phyloP scores from a whole-genome alignment of 2,797 vertebrate species.

The Salmo trutta region DNA sequence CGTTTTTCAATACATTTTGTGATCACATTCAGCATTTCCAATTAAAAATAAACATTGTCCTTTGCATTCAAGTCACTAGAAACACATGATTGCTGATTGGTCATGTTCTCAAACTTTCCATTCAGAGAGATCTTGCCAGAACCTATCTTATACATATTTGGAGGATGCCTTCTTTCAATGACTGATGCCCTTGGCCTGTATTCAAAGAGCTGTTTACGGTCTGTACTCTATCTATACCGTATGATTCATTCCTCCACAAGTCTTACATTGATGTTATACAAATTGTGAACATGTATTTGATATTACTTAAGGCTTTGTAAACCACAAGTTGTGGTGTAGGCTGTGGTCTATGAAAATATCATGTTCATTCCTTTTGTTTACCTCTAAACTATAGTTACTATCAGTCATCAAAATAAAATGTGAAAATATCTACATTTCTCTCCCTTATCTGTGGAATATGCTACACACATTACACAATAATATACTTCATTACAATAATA shows the following conservation, averaged over 20 bases:
- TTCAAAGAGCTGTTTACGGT: constrained; percentile 39
- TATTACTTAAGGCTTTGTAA: constrained; percentile 57
- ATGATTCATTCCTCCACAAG: constrained; percentile 44
- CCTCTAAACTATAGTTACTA: constrained; percentile 74
- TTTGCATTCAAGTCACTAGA: constrained; percentile 46
- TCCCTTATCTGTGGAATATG: constrained; percentile 4
- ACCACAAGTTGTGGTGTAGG: constrained; percentile 50
- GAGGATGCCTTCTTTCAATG: constrained; percentile 34
- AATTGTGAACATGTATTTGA: constrained; percentile 29
- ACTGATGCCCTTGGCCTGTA: constrained; percentile 46
- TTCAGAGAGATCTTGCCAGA: constrained; percentile 33
- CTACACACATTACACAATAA: not conserved
- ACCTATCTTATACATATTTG: constrained; percentile 36
- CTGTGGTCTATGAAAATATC: constrained; percentile 66
- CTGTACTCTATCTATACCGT: constrained; percentile 44
- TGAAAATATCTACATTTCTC: constrained; percentile 22
- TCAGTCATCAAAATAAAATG: constrained; percentile 76
- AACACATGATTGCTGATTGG: constrained; percentile 31
- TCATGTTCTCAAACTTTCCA: constrained; percentile 34
- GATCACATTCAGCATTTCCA: constrained; percentile 8
- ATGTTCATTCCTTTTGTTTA: constrained; percentile 73
- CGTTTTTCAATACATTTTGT: constrained; percentile 37
- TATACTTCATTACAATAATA: not conserved
- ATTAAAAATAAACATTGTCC: constrained; percentile 27
- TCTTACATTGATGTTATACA: constrained; percentile 45